Conservation (phyloP, 2,113 vertebrate genomes). For the Podarcis cretensis region DNA sequence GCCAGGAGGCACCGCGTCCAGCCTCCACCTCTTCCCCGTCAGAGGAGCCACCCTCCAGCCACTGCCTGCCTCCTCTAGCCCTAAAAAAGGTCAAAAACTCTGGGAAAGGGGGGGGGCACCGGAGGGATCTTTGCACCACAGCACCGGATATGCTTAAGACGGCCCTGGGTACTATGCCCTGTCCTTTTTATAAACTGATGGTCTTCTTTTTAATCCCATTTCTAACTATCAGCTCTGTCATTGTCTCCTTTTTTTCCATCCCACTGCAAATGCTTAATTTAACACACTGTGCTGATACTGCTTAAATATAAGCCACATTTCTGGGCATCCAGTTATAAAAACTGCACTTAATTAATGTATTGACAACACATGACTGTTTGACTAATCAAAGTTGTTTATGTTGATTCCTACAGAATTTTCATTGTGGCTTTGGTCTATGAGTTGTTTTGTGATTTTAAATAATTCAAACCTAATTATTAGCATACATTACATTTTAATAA, state of each 20-base stretch:
- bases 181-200: too few species aligned
- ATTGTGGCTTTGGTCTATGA: not conserved
- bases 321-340: not conserved
- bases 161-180: not conserved
- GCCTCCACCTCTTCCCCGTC: too few species aligned
- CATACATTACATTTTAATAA: not conserved
- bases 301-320: not conserved
- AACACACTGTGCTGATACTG: not conserved
- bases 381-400: not conserved
- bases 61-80: too few species aligned
- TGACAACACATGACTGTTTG: not conserved
- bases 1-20: too few species aligned
- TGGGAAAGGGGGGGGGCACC: too few species aligned
- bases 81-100: too few species aligned
- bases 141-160: too few species aligned
- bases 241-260: too few species aligned
- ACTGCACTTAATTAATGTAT: not conserved
- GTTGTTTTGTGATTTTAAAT: not conserved
- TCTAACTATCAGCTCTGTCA: not conserved
- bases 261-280: not conserved
- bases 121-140: too few species aligned
- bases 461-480: not conserved
- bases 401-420: not conserved
- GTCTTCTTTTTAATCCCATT: not conserved
- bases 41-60: too few species aligned